phyloP scores from a whole-genome alignment of 2,797 vertebrate species.

The Hirundo rustica region DNA sequence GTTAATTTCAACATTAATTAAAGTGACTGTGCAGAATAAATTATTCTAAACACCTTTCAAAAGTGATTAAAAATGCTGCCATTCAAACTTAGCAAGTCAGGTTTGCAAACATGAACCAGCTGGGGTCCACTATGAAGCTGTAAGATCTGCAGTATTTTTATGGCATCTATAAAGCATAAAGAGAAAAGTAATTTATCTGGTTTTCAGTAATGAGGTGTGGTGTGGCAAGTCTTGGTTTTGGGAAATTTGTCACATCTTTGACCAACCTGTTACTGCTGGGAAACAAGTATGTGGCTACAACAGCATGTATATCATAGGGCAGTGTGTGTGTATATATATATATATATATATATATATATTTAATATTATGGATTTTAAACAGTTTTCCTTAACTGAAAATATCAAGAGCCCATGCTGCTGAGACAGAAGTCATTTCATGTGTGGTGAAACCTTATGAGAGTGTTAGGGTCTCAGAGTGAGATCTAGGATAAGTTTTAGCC shows the following conservation, averaged over 20 bases:
- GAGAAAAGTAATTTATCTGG: background rate
- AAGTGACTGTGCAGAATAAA: background rate
- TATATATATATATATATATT: no score
- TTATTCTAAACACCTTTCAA: background rate
- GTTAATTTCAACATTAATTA: background rate
- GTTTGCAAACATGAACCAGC: background rate
- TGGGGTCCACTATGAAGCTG: background rate
- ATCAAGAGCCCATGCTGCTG: background rate
- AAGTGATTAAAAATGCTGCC: background rate
- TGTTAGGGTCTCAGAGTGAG: background rate
- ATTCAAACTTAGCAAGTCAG: background rate
- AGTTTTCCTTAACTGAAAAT: background rate
- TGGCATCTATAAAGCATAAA: background rate
- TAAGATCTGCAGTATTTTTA: background rate
- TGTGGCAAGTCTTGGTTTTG: background rate
- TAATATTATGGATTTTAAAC: background rate
- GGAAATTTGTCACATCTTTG: background rate
- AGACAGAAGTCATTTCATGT: background rate
- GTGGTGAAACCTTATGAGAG: background rate
- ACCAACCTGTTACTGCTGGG: background rate
- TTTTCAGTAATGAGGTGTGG: background rate
- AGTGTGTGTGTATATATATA: no score
- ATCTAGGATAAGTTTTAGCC: background rate
- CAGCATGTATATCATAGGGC: background rate
- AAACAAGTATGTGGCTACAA: background rate